These are phyloP conservation scores for Cetoscarus ocellatus DNA, from an alignment of 2,797 vertebrate species.

Conservation along the genomic window DNA sequence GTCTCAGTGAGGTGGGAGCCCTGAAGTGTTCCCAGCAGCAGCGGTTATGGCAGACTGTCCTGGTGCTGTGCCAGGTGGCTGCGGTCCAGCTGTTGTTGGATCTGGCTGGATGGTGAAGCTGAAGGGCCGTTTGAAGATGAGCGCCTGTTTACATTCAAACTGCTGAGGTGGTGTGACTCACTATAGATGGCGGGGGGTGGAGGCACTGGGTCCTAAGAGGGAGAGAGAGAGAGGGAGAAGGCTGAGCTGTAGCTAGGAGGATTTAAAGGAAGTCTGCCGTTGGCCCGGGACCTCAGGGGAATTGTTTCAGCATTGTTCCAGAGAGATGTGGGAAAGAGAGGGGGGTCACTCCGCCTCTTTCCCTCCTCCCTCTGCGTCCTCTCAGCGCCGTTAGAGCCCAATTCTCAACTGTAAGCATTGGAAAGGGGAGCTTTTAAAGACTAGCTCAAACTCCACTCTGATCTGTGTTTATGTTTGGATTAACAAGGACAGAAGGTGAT, in stretches of 20 bases:
- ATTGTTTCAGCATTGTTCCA: slow-evolving; percentile 80
- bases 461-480: slow-evolving; percentile 62
- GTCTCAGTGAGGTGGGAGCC: slow-evolving; percentile 28
- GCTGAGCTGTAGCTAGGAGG: slow-evolving; percentile 23
- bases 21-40: slow-evolving; percentile 27
- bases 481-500: slow-evolving; percentile 56
- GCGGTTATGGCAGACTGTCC: slow-evolving; percentile 35
- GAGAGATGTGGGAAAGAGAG: slow-evolving; percentile 46
- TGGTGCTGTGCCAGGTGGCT: slow-evolving; percentile 68
- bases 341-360: slow-evolving; percentile 61
- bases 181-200: slow-evolving; percentile 12
- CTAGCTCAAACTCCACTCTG: slow-evolving; percentile 23
- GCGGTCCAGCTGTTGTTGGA: slow-evolving; percentile 62
- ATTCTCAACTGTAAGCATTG: slow-evolving; percentile 47
- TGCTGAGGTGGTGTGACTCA: slow-evolving; percentile 64
- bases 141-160: slow-evolving; percentile 76
- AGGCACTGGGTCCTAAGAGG: slow-evolving; percentile 19
- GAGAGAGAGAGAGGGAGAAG: slow-evolving; percentile 26
- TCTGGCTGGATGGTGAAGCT: slow-evolving; percentile 35
- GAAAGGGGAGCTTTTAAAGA: slow-evolving; percentile 58
- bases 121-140: slow-evolving; percentile 60
- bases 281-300: slow-evolving; percentile 69
- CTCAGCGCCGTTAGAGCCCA: slow-evolving; percentile 66
- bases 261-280: slow-evolving; percentile 77
- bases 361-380: slow-evolving; percentile 70